These are phyloP conservation scores for Chelonus formosanus DNA, from an alignment of 2,888 invertebrate species.

Conservation along the genomic window DNA sequence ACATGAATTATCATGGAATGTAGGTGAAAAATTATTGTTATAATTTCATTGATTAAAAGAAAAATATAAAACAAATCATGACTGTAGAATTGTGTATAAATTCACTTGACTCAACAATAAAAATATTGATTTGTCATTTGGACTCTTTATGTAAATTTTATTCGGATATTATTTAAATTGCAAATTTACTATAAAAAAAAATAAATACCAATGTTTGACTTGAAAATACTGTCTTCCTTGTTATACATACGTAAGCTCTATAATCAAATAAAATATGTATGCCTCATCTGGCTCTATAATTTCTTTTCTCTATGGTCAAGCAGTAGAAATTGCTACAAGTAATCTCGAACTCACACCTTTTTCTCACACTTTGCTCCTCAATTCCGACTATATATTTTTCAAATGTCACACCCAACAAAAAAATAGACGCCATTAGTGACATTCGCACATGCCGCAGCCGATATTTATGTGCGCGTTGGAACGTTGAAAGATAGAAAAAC, in stretches of 20 bases:
- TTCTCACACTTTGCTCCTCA: slow-evolving; percentile 41
- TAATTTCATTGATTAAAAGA: too few relatives aligned
- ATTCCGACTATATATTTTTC: slow-evolving; percentile 42
- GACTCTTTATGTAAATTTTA: too few relatives aligned
- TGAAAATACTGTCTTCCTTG: not conserved
- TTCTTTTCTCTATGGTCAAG: slow-evolving; percentile 1
- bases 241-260: not conserved
- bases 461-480: slow-evolving; percentile 38
- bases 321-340: slow-evolving; percentile 6
- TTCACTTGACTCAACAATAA: not conserved
- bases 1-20: too few relatives aligned
- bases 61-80: too few relatives aligned
- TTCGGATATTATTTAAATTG: too few relatives aligned
- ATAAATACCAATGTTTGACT: too few relatives aligned
- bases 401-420: slow-evolving; percentile 36
- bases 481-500: slow-evolving; percentile 31
- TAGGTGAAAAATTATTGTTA: too few relatives aligned
- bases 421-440: slow-evolving; percentile 40
- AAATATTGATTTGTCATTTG: not conserved
- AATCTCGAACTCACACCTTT: slow-evolving; percentile 35
- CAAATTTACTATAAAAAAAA: too few relatives aligned
- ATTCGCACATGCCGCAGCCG: slow-evolving; percentile 42
- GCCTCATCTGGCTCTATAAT: slow-evolving; percentile 1
- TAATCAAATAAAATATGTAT: not conserved
- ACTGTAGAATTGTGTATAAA: not conserved